Conservation (phyloP, 2,113 vertebrate species). For the Numenius arquata region DNA sequence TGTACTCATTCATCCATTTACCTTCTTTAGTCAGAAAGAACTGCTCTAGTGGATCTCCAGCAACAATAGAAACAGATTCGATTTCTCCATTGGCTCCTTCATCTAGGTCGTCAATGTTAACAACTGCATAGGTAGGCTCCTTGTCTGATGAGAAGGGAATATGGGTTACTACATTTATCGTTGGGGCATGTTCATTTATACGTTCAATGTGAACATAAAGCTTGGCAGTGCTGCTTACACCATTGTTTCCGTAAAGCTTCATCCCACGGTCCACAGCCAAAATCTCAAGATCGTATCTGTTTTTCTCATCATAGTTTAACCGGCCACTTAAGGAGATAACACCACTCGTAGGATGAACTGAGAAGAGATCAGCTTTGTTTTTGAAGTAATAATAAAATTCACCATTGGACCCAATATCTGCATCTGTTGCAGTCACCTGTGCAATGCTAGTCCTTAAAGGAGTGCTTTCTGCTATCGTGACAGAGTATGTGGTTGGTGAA, state of each 20-base stretch:
- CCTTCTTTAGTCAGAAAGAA: conserved; percentile 84
- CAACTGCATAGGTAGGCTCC: conserved; percentile 83
- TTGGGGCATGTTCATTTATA: conserved; percentile 87
- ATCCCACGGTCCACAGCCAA: conserved; percentile 95
- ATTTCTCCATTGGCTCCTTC: conserved; percentile 93
- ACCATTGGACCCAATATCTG: conserved; percentile 96
- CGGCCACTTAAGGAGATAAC: conserved; percentile 92
- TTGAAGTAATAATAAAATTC: conserved; percentile 99
- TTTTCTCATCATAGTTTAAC: conserved; percentile 87
- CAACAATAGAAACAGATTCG: conserved; percentile 86
- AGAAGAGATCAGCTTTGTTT: conserved; percentile 91
- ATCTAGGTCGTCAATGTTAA: conserved; percentile 87
- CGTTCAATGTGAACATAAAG: conserved; percentile 95
- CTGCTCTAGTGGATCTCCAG: conserved; percentile 83
- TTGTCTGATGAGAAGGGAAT: conserved; percentile 79
- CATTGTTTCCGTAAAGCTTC: conserved; percentile 98
- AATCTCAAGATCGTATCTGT: conserved; percentile 91
- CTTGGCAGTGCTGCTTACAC: conserved; percentile 96
- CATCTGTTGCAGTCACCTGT: conserved; percentile 97
- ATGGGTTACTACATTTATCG: conserved; percentile 81
- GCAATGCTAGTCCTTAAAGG: conserved; percentile 96
- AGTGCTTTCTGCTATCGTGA: conserved; percentile 93
- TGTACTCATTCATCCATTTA: conserved; percentile 84
- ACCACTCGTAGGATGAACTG: conserved; percentile 94
- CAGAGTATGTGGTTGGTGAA: conserved; percentile 96